A percentile compares a stretch with the other conserved stretches of the same genome.
Evolutionary conservation across 2,797 vertebrate species (phyloP).

Genomic region (Oryzias dopingdopingensis): DNA sequence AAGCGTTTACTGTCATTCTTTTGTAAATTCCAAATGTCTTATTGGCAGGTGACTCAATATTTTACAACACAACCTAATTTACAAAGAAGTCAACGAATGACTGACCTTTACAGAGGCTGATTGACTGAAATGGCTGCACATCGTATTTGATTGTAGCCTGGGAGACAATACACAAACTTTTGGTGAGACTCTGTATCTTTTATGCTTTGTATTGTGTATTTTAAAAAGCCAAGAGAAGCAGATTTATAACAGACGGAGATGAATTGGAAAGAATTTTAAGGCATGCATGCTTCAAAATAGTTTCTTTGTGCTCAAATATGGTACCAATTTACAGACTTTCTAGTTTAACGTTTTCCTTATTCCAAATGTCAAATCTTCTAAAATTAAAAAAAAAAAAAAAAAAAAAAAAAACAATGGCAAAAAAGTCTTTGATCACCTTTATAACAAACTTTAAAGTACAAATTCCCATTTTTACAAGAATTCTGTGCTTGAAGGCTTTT

Average conservation of each 20-base stretch:
- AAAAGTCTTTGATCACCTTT: too few species aligned
- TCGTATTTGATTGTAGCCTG: slow-evolving; percentile 19
- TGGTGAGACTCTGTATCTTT: too few species aligned
- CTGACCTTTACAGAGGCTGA: background rate
- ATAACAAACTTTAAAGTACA: too few species aligned
- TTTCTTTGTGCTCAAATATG: slow-evolving; percentile 11
- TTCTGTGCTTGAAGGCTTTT: too few species aligned
- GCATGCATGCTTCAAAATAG: slow-evolving; percentile 4
- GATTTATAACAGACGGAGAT: slow-evolving; percentile 33
- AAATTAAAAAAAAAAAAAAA: too few species aligned
- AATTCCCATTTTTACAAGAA: too few species aligned
- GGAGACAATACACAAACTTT: slow-evolving; percentile 17
- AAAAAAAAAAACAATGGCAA: too few species aligned
- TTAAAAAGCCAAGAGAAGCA: slow-evolving; percentile 26
- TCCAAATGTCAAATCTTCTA: background rate
- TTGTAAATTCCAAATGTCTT: slow-evolving; percentile 19
- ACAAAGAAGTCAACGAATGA: background rate
- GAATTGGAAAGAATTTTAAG: slow-evolving; percentile 29
- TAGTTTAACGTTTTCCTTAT: background rate
- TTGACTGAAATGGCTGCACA: slow-evolving; percentile 2
- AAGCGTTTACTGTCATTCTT: slow-evolving; percentile 65
- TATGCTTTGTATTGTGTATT: slow-evolving; percentile 8
- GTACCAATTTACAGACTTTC: slow-evolving; percentile 4
- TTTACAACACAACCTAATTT: background rate
- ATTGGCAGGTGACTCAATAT: slow-evolving; percentile 39